Evolutionary conservation across 2,797 vertebrate species (phyloP), one percentile per base, ranked within the genome.

Genomic region (Miichthys miiuy): DNA sequence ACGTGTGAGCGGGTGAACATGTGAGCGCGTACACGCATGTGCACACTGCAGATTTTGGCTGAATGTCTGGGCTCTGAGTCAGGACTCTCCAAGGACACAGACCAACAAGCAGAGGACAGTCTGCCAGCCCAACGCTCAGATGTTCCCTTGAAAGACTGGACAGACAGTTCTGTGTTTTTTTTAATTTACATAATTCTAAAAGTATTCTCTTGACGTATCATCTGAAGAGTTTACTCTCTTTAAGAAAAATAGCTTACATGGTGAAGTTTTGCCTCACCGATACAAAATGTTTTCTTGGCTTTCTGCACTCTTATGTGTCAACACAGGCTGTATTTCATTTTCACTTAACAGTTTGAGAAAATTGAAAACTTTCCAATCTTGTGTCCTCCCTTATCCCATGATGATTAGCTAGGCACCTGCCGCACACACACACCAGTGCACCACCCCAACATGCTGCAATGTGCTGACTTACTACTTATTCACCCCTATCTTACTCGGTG

Each of bases 71-170:
- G 83, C 86, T 92, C 84, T 93, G 91, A 92, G 83, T 94, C 91
- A 93, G 89, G 90, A 93, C 88, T 94, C 92, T 93, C 91, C 91
- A 95, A 94, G 93, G 93, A 94, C 92, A 90, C 54, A 41, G 82
- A 89, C 66, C 27, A 17, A 57, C 38, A 62, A 88, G 75, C 66
- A 65, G 69, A 75, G 73, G 71, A 74, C 82, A 75, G 73, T 30
- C 51, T 86, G 89, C 82, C 88, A 91, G 54, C 65, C 51, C 41
- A 18, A 77, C n/a, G 5, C 75, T 87, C 78, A 81, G 65, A 91
- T 83, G 65, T 81, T 83, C 78, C 75, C 80, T 79, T 69, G 75
- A 90, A 90, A 84, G 77, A 79, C 52, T 62, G 75, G 60, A 85
- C 25, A 4, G 68, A 74, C 72, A 52, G 47, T 84, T 81, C 63